phyloP scores from a whole-genome alignment of 2,113 vertebrate genomes.

The Semnopithecus entellus region DNA sequence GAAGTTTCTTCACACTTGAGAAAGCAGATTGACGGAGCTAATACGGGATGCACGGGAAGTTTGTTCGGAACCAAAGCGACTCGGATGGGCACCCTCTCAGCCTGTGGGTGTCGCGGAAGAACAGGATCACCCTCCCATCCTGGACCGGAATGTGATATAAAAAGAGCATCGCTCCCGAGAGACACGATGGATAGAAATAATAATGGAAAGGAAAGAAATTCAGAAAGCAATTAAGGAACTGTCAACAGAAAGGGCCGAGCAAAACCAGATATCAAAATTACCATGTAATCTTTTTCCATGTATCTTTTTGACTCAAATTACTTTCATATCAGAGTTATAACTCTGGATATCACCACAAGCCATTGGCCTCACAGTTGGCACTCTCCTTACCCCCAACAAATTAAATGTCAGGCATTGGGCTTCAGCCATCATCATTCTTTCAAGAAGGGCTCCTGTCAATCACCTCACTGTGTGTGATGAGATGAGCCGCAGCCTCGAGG shows the following conservation, averaged over 20 bases:
- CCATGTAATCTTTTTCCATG: not conserved
- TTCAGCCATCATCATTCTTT: not conserved
- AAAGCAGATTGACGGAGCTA: not conserved
- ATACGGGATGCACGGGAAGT: accelerated
- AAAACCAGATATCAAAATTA: not conserved
- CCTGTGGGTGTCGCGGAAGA: not conserved
- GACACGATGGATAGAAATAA: not conserved
- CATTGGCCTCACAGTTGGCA: not conserved
- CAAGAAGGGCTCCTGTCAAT: not conserved
- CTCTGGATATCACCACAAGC: not conserved
- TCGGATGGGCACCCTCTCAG: accelerated
- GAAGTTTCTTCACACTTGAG: not conserved
- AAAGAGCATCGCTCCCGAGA: not conserved
- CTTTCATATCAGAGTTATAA: not conserved
- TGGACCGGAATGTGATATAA: not conserved
- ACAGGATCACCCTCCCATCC: not conserved
- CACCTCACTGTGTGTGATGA: not conserved
- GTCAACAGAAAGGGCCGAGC: not conserved
- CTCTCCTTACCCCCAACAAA: not conserved
- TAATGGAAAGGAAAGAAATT: not conserved
- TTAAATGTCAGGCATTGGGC: not conserved
- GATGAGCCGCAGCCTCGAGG: not conserved
- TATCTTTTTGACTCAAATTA: not conserved
- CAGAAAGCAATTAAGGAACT: not conserved
- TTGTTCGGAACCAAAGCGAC: not conserved